phyloP scores from a whole-genome alignment of 2,113 vertebrate genomes.

The Pygoscelis antarcticus region DNA sequence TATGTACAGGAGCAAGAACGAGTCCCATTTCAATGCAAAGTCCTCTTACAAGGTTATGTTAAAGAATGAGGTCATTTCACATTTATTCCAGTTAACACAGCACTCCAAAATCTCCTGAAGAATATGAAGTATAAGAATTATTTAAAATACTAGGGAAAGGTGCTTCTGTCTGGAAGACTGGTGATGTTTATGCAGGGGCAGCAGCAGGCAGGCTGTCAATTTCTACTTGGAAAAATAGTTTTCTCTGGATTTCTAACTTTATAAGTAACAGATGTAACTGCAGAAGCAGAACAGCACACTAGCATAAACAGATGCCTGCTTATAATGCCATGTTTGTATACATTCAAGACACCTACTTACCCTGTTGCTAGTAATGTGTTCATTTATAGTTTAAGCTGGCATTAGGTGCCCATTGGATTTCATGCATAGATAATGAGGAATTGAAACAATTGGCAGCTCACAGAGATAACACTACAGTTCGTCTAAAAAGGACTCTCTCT shows the following conservation, averaged over 20 bases:
- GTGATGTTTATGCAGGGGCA: background rate
- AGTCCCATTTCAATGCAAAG: background rate
- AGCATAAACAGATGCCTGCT: background rate
- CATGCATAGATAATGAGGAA: background rate
- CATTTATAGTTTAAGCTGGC: background rate
- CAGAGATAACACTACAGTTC: background rate
- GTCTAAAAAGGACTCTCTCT: background rate
- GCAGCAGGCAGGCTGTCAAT: background rate
- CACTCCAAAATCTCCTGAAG: background rate
- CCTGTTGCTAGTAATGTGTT: background rate
- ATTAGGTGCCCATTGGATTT: background rate
- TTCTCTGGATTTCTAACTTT: background rate
- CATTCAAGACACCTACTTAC: background rate
- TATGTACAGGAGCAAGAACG: background rate
- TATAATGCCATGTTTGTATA: background rate
- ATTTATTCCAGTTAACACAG: background rate
- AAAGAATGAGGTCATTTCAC: slow-evolving; percentile 25
- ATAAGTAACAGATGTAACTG: background rate
- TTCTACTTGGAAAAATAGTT: background rate
- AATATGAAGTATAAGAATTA: background rate
- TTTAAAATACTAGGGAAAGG: background rate
- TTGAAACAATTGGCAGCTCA: background rate
- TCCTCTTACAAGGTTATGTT: slow-evolving; percentile 23
- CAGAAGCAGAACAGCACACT: background rate
- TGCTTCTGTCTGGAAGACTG: slow-evolving; percentile 8